A percentile compares a stretch with the other conserved stretches of the same genome.
Conservation (phyloP, 64 coral and sea anemone genomes). For the Pocillopora damicornis region DNA sequence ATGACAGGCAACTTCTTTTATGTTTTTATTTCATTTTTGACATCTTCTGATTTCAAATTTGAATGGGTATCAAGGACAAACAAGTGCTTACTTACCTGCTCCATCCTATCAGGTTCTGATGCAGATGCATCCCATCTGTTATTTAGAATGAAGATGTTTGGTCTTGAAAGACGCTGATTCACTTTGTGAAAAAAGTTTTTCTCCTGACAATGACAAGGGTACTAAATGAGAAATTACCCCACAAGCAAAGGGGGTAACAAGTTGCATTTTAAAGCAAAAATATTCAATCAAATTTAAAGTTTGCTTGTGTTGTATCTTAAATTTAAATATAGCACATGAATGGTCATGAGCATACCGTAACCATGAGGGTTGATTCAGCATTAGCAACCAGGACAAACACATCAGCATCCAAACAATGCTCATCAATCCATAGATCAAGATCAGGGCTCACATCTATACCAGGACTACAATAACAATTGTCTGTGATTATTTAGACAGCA, state of each 20-base stretch:
- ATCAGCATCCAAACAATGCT: constrained; percentile 88
- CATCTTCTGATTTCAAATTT: neutral
- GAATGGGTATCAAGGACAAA: neutral
- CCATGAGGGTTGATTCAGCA: constrained; percentile 95
- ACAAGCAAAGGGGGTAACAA: too few species aligned
- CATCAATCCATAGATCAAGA: constrained; percentile 89
- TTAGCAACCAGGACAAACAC: constrained; percentile 94
- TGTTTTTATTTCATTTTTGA: neutral
- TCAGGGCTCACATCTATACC: constrained; percentile 98
- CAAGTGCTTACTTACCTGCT: constrained; percentile 45
- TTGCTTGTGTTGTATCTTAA: too few species aligned
- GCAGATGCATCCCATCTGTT: constrained; percentile 99
- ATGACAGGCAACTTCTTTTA: too few species aligned
- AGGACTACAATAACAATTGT: constrained; percentile 50
- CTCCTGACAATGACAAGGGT: constrained; percentile 43
- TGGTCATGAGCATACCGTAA: constrained; percentile 58
- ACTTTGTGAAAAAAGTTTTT: constrained; percentile 99
- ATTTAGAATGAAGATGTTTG: constrained; percentile 97
- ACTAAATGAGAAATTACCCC: neutral
- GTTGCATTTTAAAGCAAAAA: too few species aligned
- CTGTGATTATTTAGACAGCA: too few species aligned
- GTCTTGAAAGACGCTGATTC: constrained; percentile 84
- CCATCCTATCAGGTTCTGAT: constrained; percentile 92
- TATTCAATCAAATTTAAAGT: too few species aligned
- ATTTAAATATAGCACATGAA: too few species aligned